Percentiles rank a stretch among this genome's conserved stretches.
Conservation (phyloP, 2,797 vertebrate species). For the Eleutherodactylus coqui region DNA sequence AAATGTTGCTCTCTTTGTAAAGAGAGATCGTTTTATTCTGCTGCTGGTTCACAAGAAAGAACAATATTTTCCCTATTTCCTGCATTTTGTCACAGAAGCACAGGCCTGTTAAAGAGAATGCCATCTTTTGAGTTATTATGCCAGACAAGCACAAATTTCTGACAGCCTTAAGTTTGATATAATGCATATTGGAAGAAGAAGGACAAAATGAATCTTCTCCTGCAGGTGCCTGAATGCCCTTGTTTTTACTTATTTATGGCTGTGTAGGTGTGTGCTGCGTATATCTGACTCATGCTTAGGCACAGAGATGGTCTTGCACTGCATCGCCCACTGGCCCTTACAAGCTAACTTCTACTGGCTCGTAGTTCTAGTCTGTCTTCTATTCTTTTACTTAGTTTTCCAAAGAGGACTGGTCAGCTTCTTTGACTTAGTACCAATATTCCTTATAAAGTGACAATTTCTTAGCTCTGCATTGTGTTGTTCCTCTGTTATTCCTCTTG, state of each 20-base stretch:
- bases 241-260: constrained; percentile 57
- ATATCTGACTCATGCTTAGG: constrained; percentile 27
- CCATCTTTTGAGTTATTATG: constrained; percentile 46
- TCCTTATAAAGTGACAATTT: too few species aligned
- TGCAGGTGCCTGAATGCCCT: constrained; percentile 34
- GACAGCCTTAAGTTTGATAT: constrained; percentile 57
- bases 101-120: constrained; percentile 33
- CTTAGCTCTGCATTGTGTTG: too few species aligned
- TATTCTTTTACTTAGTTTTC: neutral
- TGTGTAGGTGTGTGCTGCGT: constrained; percentile 20
- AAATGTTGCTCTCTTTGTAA: neutral
- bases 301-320: neutral
- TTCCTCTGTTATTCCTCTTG: too few species aligned
- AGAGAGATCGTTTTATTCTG: neutral
- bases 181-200: constrained; percentile 51
- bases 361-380: neutral
- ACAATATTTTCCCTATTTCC: constrained; percentile 37
- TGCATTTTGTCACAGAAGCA: constrained; percentile 21
- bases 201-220: constrained; percentile 49
- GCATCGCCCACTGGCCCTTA: neutral
- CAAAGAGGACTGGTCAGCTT: neutral
- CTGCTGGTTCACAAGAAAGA: neutral
- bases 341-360: constrained; percentile 39
- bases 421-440: too few species aligned
- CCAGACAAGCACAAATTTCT: constrained; percentile 41